phyloP scores from a whole-genome alignment of 1,140 invertebrate species.

The Potamilus streckersoni region DNA sequence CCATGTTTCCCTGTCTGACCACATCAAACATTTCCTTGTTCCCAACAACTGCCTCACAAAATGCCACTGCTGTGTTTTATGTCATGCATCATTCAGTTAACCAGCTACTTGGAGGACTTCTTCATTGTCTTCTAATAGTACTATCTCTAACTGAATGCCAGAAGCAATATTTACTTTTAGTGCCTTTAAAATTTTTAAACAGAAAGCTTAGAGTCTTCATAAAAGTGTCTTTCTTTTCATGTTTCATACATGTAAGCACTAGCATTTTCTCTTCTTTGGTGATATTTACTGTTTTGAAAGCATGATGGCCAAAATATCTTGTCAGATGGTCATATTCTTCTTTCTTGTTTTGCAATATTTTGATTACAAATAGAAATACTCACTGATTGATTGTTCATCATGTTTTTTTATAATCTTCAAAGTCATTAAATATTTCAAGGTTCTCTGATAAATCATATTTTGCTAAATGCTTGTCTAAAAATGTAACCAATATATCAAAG shows the following conservation, averaged over 20 bases:
- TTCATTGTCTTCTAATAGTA: conserved; percentile 35
- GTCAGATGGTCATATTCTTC: conserved; percentile 34
- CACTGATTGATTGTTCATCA: conserved; percentile 15
- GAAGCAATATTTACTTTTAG: not conserved
- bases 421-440: conserved; percentile 36
- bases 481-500: conserved; percentile 27
- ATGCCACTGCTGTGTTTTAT: not conserved
- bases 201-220: conserved; percentile 41
- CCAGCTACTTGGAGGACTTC: conserved; percentile 29
- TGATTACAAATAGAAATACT: conserved; percentile 20
- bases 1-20: conserved; percentile 4
- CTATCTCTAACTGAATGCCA: conserved; percentile 32
- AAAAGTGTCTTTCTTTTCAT: conserved; percentile 32
- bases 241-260: conserved; percentile 47
- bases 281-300: conserved; percentile 35
- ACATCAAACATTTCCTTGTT: conserved; percentile 5
- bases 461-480: conserved; percentile 34
- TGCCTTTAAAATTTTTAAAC: conserved; percentile 30
- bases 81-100: conserved; percentile 9
- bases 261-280: conserved; percentile 38
- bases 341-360: conserved; percentile 39
- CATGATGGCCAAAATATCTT: conserved; percentile 40
- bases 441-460: conserved; percentile 32
- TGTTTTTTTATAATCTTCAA: conserved; percentile 26
- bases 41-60: conserved; percentile 10